A percentile compares a stretch with the other conserved stretches of the same genome.
Evolutionary conservation across 2,888 invertebrate genomes (phyloP).

Genomic region (Vesta saturnalis): DNA sequence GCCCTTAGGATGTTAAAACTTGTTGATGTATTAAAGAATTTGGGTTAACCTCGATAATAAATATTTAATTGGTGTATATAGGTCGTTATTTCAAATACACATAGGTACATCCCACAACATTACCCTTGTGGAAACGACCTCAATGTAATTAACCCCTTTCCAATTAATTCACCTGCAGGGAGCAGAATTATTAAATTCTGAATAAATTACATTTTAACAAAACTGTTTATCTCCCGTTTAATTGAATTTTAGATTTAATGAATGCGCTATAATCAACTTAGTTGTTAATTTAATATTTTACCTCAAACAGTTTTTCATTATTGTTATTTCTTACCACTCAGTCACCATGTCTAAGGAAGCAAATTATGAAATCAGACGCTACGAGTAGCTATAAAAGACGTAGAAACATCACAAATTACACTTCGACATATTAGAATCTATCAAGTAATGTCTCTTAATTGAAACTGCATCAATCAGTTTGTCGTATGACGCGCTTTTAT

Average conservation of each 20-base stretch:
- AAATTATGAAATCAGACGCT: neutral
- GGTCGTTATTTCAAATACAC: constrained; percentile 20
- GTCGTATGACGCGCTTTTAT: too few relatives aligned
- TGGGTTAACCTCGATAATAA: neutral
- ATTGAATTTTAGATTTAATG: constrained; percentile 40
- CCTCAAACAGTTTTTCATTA: constrained; percentile 13
- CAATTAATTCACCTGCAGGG: constrained; percentile 39
- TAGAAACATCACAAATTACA: constrained; percentile 31
- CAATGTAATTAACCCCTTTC: constrained; percentile 36
- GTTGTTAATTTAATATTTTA: constrained; percentile 34
- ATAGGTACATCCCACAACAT: constrained; percentile 28
- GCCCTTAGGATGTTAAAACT: neutral
- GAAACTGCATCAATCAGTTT: constrained; percentile 32
- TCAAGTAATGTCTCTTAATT: constrained; percentile 33
- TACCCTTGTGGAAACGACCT: constrained; percentile 29
- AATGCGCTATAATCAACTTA: constrained; percentile 35
- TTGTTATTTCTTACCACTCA: constrained; percentile 12
- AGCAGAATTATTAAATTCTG: constrained; percentile 38
- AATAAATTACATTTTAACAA: constrained; percentile 40
- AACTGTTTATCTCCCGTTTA: constrained; percentile 40
- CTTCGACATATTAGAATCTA: constrained; percentile 31
- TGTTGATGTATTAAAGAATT: neutral
- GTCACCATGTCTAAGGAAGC: neutral
- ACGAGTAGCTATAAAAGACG: neutral
- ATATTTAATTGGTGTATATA: constrained; percentile 8